Percentiles rank a stretch among this genome's conserved stretches.
Evolutionary conservation across 1,140 invertebrate genomes (phyloP).

Genomic region (Pantala flavescens): DNA sequence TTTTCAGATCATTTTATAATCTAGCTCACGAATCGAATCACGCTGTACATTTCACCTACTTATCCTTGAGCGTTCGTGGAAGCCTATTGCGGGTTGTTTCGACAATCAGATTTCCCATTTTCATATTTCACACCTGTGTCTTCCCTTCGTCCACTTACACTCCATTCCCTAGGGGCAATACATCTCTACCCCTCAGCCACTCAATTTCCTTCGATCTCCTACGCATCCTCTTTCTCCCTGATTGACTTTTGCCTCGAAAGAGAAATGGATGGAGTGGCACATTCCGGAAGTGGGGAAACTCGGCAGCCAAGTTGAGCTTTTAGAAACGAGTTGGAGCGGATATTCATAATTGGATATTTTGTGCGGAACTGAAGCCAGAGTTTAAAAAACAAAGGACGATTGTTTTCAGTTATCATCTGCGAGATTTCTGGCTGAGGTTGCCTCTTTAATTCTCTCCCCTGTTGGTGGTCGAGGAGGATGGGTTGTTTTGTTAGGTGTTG

Average conservation of each 20-base stretch:
- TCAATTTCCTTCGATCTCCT: neutral
- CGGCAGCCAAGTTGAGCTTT: neutral
- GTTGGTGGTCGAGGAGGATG: too few species aligned
- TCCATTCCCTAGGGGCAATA: neutral
- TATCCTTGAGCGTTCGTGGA: too few species aligned
- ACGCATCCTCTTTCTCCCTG: neutral
- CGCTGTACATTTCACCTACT: too few species aligned
- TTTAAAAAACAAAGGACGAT: neutral
- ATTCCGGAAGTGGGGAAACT: too few species aligned
- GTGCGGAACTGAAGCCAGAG: neutral
- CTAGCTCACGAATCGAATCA: too few species aligned
- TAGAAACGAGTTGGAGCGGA: neutral
- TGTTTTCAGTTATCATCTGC: neutral
- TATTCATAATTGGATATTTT: neutral
- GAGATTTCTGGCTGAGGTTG: too few species aligned
- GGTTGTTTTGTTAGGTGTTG: too few species aligned
- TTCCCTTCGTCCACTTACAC: neutral
- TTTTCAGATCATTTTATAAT: too few species aligned
- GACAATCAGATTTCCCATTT: neutral
- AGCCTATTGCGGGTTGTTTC: too few species aligned
- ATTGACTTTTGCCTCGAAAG: neutral
- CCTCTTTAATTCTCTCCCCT: too few species aligned
- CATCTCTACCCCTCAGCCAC: neutral
- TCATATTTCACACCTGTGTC: neutral
- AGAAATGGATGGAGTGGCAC: neutral